These are phyloP conservation scores for Caenorhabditis plicata DNA, from an alignment of 2,888 invertebrate species.

Conservation along the genomic window DNA sequence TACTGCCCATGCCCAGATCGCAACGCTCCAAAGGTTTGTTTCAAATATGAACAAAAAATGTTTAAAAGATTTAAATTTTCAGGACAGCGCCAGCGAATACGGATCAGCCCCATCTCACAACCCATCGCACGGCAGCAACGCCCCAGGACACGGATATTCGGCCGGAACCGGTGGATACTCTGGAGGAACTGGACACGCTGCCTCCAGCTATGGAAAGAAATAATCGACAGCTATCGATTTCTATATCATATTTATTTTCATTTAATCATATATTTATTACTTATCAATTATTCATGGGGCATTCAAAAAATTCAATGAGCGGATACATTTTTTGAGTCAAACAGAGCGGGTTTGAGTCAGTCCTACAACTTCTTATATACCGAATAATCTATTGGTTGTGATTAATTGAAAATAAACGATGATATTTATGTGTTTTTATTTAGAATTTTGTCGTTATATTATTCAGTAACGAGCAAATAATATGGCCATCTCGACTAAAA, in stretches of 20 bases:
- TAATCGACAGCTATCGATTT: slow-evolving; percentile 3
- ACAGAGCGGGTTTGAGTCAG: slow-evolving; percentile 37
- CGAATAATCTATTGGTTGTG: too few relatives aligned
- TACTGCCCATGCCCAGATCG: slow-evolving; percentile 53
- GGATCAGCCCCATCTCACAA: slow-evolving; percentile 38
- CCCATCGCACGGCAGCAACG: slow-evolving; percentile 41
- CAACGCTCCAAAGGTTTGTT: slow-evolving; percentile 32
- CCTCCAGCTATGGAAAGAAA: slow-evolving; percentile 43
- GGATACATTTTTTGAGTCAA: too few relatives aligned
- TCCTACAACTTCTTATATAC: too few relatives aligned
- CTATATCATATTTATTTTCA: neutral
- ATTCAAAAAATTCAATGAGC: slow-evolving; percentile 22
- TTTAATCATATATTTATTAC: neutral
- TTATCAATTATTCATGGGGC: slow-evolving; percentile 9
- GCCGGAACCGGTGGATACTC: slow-evolving; percentile 54
- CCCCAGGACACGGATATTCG: slow-evolving; percentile 46
- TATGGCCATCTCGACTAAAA: too few relatives aligned
- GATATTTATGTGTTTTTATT: too few relatives aligned
- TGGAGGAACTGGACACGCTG: slow-evolving; percentile 47
- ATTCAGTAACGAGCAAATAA: too few relatives aligned
- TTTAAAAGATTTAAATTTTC: neutral
- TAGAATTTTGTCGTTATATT: too few relatives aligned
- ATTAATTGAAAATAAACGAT: too few relatives aligned
- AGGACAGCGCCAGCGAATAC: slow-evolving; percentile 27
- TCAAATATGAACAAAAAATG: neutral